Base-by-base conservation (phyloP, 2,888 invertebrate genomes). In the Merodon equestris region DNA sequence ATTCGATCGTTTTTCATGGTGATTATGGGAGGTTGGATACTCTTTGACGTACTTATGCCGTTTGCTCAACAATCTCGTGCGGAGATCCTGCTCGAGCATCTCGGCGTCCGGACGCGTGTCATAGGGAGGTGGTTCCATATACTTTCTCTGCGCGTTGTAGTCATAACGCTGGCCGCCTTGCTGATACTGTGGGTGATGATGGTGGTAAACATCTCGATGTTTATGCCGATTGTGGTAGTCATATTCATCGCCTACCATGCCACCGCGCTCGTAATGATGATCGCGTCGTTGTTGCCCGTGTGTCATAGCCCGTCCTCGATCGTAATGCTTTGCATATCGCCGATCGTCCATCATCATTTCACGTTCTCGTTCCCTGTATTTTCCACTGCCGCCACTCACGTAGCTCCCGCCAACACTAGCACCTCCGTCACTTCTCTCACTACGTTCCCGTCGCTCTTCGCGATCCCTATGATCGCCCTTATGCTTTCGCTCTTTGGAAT, bases 51-150 rank as follows among this genome's bases (percentile, higher is more conserved):
- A 94, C 85, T 91, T 92, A 87, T 91, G 93, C 83, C 92, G 90
- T 87, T 94, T 94, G 86, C 92, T 93, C 17, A 94, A 86, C 82
- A 94, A 89, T 84, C 95, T 91, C 83, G 93, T 94, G 83, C 95
- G 91, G 85, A 95, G 90, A 88, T 95, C 95, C 86, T 95, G 94
- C 73, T 95, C 90, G 68, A 94, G 92, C 82, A 91, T 90, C 84
- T 92, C 92, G 0, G 91, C 91, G 17, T 91, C 91, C 50, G 86
- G 67, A 9, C 67, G 63, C 13, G 48, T 5, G 1, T 82, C 81
- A 7, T 75, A 81, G 0, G 40, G 40, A 1, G 68, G 50, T n/a
- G 75, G 79, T 48, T 84, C 83, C 27, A 81, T 42, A 9, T 72
- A 81, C 45, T 82, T 82, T 36, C 82, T 74, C 15, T 67, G 76